Evolutionary conservation across 2,113 vertebrate genomes (phyloP), one percentile per base, ranked within the genome.

Genomic region (Cynopterus brachyotis): DNA sequence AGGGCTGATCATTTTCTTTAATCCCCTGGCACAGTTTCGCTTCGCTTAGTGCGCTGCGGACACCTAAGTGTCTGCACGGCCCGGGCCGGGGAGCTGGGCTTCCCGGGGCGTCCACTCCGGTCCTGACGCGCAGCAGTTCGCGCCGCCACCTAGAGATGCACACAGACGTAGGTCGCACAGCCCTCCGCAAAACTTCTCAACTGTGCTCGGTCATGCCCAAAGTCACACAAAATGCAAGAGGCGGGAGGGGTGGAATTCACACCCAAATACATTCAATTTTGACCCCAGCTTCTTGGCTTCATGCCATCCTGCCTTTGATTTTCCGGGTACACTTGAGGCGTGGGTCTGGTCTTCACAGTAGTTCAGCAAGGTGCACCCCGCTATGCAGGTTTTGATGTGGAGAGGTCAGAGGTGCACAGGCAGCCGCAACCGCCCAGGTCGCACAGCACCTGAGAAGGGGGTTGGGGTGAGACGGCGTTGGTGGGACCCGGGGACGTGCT

Each of bases 261-360:
- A 73, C 55, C 45, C 47, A 40, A 6, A 28, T 3, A 53, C 19
- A 20, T 55, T 62, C 19, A 3, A 55, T 22, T 91, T 62, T 75
- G 32, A 82, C 57, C 30, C 88, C 53, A 82, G 11, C n/a, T 26
- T 13, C n/a, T 79, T 59, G 16, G 37, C 50, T 1, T 59, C 24
- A 2, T 10, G 1, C 26, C 13, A 1, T 12, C 3, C 9, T 12
- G 11, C 45, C 40, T 73, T 66, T 28, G 16, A 6, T 57, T 37
- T 35, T 67, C 45, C 6, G 20, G 45, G 16, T 28, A 1, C 22
- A 5, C 4, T 6, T 9, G 60, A 19, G 17, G 13, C 17, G 0
- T 4, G 1, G 37, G 0, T 17, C n/a, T 70, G 12, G 28, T 17
- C 45, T 12, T 47, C n/a, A 0, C 3, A 17, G 4, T 9, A 19